phyloP scores from a whole-genome alignment of 1,140 invertebrate species.

The Solen grandis region DNA sequence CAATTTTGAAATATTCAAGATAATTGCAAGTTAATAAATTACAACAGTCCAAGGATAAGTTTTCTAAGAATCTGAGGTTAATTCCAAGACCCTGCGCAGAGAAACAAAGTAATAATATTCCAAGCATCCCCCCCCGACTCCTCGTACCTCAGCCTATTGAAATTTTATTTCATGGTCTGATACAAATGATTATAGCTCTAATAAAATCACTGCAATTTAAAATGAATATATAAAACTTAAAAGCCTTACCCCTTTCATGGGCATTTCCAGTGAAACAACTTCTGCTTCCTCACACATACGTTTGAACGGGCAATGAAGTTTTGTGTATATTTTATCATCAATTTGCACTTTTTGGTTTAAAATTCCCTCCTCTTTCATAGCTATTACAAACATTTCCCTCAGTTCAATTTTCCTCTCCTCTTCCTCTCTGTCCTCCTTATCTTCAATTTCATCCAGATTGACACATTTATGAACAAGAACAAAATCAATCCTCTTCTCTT shows the following conservation, averaged over 20 bases:
- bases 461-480: conserved; percentile 56
- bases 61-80: too few relatives aligned
- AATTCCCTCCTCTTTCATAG: conserved; percentile 53
- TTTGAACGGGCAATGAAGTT: conserved; percentile 77
- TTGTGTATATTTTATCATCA: conserved; percentile 73
- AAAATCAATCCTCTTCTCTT: conserved; percentile 73
- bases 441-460: conserved; percentile 14
- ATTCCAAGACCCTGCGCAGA: too few relatives aligned
- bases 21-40: too few relatives aligned
- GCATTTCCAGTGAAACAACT: conserved; percentile 77
- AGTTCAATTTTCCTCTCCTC: conserved; percentile 30
- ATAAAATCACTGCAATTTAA: too few relatives aligned
- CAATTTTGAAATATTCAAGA: too few relatives aligned
- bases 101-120: too few relatives aligned
- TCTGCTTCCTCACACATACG: conserved; percentile 79
- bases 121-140: too few relatives aligned
- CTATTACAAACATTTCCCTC: conserved; percentile 51
- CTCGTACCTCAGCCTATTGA: too few relatives aligned
- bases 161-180: too few relatives aligned
- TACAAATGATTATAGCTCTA: too few relatives aligned
- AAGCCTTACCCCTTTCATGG: conserved; percentile 74
- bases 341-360: conserved; percentile 59
- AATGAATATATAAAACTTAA: too few relatives aligned
- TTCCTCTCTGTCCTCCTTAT: conserved; percentile 49
- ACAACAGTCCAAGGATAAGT: too few relatives aligned